These are phyloP conservation scores for Bibio marci DNA, from an alignment of 2,888 invertebrate species.

Conservation along the genomic window DNA sequence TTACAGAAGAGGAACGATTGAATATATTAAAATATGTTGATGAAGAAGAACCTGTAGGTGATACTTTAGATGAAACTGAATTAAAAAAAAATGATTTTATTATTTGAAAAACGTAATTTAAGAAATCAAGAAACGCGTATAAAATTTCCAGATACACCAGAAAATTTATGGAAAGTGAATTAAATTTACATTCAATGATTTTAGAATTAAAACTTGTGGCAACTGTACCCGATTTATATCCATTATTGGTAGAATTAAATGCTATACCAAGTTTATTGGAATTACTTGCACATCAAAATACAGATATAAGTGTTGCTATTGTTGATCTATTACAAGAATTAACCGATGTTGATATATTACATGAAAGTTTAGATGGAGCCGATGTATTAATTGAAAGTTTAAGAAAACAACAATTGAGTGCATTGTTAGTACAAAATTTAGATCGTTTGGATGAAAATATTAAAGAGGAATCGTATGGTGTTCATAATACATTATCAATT, in stretches of 20 bases:
- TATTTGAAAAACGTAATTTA: conserved; percentile 86
- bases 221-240: conserved; percentile 90
- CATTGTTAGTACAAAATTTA: conserved; percentile 81
- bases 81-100: conserved; percentile 75
- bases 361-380: conserved; percentile 84
- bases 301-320: conserved; percentile 38
- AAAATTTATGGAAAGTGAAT: conserved; percentile 96
- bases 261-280: conserved; percentile 83
- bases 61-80: conserved; percentile 70
- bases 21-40: conserved; percentile 72
- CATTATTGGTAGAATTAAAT: conserved; percentile 73
- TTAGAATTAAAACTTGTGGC: conserved; percentile 85
- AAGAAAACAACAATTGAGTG: conserved; percentile 76
- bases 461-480: conserved; percentile 90
- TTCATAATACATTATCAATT: conserved; percentile 79
- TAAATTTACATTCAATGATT: conserved; percentile 77
- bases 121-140: conserved; percentile 96
- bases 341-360: conserved; percentile 90
- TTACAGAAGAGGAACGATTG: conserved; percentile 56
- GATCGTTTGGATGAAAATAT: conserved; percentile 83
- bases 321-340: conserved; percentile 59
- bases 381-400: conserved; percentile 74
- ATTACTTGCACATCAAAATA: conserved; percentile 88
- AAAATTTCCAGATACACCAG: conserved; percentile 91
- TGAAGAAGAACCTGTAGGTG: conserved; percentile 65